These are phyloP conservation scores for Osmoderma eremita DNA, from an alignment of 2,888 invertebrate genomes.

Conservation along the genomic window DNA sequence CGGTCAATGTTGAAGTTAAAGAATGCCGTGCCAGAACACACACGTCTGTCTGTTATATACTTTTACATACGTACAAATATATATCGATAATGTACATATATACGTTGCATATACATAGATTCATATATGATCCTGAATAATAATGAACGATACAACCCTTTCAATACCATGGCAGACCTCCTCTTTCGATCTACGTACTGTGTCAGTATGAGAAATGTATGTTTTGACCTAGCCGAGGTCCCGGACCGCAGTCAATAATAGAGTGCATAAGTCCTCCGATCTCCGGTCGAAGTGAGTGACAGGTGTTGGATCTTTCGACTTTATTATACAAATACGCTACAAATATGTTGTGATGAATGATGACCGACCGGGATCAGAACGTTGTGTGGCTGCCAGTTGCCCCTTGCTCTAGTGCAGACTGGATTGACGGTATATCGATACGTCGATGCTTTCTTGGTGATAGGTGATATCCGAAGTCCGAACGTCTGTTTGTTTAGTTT, in stretches of 20 bases:
- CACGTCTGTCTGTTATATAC: background rate
- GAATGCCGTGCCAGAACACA: slow-evolving; percentile 13
- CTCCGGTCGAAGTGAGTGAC: slow-evolving; percentile 44
- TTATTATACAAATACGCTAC: slow-evolving; percentile 45
- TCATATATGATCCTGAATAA: background rate
- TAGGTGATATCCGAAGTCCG: background rate
- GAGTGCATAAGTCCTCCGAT: slow-evolving; percentile 49
- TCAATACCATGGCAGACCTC: slow-evolving; percentile 10
- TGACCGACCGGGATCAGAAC: slow-evolving; percentile 19
- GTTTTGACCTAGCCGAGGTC: slow-evolving; percentile 44
- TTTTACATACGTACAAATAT: background rate
- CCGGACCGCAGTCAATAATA: slow-evolving; percentile 48
- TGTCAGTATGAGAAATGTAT: slow-evolving; percentile 49
- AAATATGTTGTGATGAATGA: slow-evolving; percentile 50
- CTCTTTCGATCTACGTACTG: slow-evolving; percentile 25
- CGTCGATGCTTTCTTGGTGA: background rate
- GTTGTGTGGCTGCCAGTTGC: slow-evolving; percentile 15
- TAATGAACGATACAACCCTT: slow-evolving; percentile 18
- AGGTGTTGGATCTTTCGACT: slow-evolving; percentile 48
- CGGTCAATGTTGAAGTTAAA: slow-evolving; percentile 25
- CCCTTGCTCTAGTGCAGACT: background rate
- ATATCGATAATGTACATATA: background rate
- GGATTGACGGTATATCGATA: slow-evolving; percentile 14
- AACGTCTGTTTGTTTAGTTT: slow-evolving; percentile 21
- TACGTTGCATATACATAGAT: background rate